phyloP scores from a whole-genome alignment of 92 coral and sea anemone genomes.

The Epizoanthus stellaris region DNA sequence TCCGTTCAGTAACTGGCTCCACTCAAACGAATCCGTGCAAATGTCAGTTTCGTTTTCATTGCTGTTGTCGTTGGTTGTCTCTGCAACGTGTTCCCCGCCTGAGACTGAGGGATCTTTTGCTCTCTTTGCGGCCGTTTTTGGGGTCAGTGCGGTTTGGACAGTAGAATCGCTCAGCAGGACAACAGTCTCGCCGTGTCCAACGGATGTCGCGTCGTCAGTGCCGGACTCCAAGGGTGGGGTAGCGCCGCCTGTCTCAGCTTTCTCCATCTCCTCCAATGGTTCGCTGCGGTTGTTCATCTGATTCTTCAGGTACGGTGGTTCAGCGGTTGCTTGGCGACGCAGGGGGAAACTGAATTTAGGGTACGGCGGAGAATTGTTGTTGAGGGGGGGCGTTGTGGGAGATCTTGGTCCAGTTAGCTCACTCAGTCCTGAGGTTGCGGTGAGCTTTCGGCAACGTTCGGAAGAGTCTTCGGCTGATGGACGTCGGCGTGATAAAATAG shows the following conservation, averaged over 20 bases:
- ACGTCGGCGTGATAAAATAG: not conserved
- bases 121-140: not conserved
- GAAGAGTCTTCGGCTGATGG: not conserved
- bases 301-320: not conserved
- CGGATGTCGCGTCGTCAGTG: not conserved
- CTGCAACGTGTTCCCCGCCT: not conserved
- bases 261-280: not conserved
- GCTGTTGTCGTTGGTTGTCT: not conserved
- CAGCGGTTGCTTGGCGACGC: not conserved
- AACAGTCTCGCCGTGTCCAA: not conserved
- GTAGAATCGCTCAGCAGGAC: not conserved
- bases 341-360: not conserved
- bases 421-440: conserved; percentile 26
- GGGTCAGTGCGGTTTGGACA: not conserved
- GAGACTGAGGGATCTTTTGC: not conserved
- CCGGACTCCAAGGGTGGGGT: not conserved
- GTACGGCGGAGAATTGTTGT: not conserved
- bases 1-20: not conserved
- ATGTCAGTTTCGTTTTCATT: not conserved
- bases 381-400: not conserved
- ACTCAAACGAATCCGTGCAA: not conserved
- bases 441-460: conserved; percentile 15
- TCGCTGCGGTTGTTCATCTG: conserved; percentile 9
- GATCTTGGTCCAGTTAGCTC: conserved; percentile 13
- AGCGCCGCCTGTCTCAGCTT: not conserved